Evolutionary conservation across 1,140 invertebrate species (phyloP).

Genomic region (Chironomus striatipennis): DNA sequence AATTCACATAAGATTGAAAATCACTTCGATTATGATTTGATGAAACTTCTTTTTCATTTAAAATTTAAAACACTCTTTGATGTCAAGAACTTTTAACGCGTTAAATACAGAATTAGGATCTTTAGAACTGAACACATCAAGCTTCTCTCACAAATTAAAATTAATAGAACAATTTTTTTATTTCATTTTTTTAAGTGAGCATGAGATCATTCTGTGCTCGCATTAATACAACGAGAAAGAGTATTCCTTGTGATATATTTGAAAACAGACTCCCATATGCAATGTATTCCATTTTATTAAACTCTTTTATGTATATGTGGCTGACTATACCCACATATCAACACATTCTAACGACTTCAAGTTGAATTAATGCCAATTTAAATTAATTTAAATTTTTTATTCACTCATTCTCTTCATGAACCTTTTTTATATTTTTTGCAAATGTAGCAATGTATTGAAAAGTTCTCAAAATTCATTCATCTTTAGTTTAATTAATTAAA

Average conservation of each 20-base stretch:
- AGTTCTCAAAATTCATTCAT: too few relatives aligned
- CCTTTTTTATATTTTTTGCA: too few relatives aligned
- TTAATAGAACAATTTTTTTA: neutral
- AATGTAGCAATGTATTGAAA: too few relatives aligned
- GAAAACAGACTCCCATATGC: neutral
- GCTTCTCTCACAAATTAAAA: slow-evolving; percentile 17
- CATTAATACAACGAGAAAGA: neutral
- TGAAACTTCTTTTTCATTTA: too few relatives aligned
- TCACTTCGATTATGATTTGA: too few relatives aligned
- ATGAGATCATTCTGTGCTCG: neutral
- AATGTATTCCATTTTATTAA: neutral
- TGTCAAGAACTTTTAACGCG: too few relatives aligned
- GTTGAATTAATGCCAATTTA: slow-evolving; percentile 20
- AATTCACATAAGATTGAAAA: too few relatives aligned
- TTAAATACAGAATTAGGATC: neutral
- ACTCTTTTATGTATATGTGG: neutral
- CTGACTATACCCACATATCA: neutral
- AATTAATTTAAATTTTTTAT: slow-evolving; percentile 11
- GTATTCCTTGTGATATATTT: neutral
- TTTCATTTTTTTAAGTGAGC: neutral
- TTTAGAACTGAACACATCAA: slow-evolving; percentile 1
- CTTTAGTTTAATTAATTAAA: too few relatives aligned
- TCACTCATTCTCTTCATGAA: neutral
- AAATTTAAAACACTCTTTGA: too few relatives aligned
- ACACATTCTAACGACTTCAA: neutral